A percentile compares a stretch with the other conserved stretches of the same genome.
Conservation (phyloP, 2,888 invertebrate species). For the Choreutis nemorana region DNA sequence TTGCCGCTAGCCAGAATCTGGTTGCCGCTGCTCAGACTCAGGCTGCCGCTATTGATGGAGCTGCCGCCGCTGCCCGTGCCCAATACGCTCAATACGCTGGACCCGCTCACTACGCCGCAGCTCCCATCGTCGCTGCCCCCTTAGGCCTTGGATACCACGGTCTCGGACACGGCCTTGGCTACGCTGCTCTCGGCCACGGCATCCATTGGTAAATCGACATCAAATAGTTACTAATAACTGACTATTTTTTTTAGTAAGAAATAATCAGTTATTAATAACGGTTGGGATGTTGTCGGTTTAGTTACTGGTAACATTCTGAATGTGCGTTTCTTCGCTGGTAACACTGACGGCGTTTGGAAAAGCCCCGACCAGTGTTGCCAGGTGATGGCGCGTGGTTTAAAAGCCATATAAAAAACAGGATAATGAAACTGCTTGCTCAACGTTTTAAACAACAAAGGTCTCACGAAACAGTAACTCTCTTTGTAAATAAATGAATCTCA, state of each 20-base stretch:
- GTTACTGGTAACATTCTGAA: slow-evolving; percentile 14
- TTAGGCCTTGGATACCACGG: slow-evolving; percentile 13
- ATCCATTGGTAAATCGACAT: slow-evolving; percentile 6
- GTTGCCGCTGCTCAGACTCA: slow-evolving; percentile 55
- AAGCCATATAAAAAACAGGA: slow-evolving; percentile 15
- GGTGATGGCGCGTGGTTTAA: slow-evolving; percentile 11
- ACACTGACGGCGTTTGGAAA: slow-evolving; percentile 10
- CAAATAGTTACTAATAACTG: not conserved
- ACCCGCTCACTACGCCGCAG: slow-evolving; percentile 17
- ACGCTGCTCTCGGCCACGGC: slow-evolving; percentile 13
- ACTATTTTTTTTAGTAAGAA: no score
- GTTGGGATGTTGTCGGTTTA: slow-evolving; percentile 12
- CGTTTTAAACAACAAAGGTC: slow-evolving; percentile 33
- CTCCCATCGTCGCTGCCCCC: slow-evolving; percentile 10
- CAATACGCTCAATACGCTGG: no score
- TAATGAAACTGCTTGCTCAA: slow-evolving; percentile 35
- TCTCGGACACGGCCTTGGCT: slow-evolving; percentile 14
- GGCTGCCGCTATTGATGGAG: slow-evolving; percentile 43
- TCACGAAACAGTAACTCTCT: slow-evolving; percentile 55
- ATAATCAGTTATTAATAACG: slow-evolving; percentile 9
- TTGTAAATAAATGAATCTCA: slow-evolving; percentile 51
- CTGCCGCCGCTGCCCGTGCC: slow-evolving; percentile 27
- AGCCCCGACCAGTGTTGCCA: slow-evolving; percentile 14
- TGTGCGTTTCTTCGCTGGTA: slow-evolving; percentile 16
- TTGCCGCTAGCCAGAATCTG: slow-evolving; percentile 46